A percentile compares a stretch with the other conserved stretches of the same genome.
phyloP scores from a whole-genome alignment of 2,113 vertebrate species.

The Castor canadensis region DNA sequence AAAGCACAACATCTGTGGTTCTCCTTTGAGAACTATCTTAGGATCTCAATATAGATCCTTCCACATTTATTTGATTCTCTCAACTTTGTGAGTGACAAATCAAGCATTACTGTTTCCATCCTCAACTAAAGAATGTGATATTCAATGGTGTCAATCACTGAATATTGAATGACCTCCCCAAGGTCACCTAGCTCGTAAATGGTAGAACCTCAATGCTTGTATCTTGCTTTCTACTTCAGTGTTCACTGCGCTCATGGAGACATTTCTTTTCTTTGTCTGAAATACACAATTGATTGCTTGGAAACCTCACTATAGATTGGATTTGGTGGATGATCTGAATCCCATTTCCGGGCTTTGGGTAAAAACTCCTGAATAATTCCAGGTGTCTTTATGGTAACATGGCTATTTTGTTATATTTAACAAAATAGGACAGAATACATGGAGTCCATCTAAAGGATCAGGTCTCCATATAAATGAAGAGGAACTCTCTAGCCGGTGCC shows the following conservation, averaged over 20 bases:
- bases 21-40: no score
- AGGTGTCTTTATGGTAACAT: not conserved
- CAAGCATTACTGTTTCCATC: not conserved
- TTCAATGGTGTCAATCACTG: fast-evolving
- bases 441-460: not conserved
- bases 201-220: not conserved
- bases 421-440: not conserved
- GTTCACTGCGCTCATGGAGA: not conserved
- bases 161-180: not conserved
- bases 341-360: not conserved
- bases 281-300: not conserved
- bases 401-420: no score
- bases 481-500: not conserved
- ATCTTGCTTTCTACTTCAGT: not conserved
- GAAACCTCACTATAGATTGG: not conserved
- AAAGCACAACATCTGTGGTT: not conserved
- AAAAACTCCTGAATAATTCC: not conserved
- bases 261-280: not conserved
- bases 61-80: no score
- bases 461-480: not conserved
- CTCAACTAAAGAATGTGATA: not conserved
- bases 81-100: not conserved
- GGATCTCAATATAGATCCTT: no score
- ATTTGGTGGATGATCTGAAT: not conserved
- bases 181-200: no score